Evolutionary conservation across 2,888 invertebrate genomes (phyloP), one percentile per base, ranked within the genome.

Genomic region (Limulus polyphemus): DNA sequence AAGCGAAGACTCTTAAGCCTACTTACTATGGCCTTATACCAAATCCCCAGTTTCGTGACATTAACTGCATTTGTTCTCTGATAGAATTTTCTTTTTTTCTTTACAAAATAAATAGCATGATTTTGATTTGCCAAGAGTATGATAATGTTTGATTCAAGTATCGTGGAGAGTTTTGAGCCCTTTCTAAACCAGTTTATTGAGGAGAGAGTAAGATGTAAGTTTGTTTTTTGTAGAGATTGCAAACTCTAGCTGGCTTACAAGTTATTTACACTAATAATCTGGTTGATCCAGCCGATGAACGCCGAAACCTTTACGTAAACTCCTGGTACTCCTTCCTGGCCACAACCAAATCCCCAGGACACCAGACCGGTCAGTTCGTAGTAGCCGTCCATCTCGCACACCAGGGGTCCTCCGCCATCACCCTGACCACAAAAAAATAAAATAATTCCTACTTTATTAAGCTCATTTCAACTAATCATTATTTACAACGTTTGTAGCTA

Each of bases 201-300:
- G 14, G 9, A 14, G 32, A 54, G 11, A 16, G 54, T 54, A 14
- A 54, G 14, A 54, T 7, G 16, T 11, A 54, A 54, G n/a, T n/a
- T n/a, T 9, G 32, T 54, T 54, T 54, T 17, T 7, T 17, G 4
- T 50, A n/a, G 54, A 54, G 11, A 54, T 54, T 10, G 10, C 11
- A 17, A 11, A n/a, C 32, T 54, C 2, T 32, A 4, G 32, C 32
- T 32, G 32, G 32, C 4, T 32, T 2, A 54, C 16, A 32, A 54
- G 32, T 68, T 72, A 79, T 93, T 93, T 71, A 92, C 92, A 75
- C 91, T 91, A 74, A 93, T 93, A 71, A 93, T 93, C 81, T 93
- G 92, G 81, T 92, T 92, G 75, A 95, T 94, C 95, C 95, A 95
- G 68, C 92, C 90, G 72, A 93, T 90, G 79, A 93, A 95, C 55